Conservation (phyloP, 2,888 invertebrate species). For the Trichopoda pennipes region DNA sequence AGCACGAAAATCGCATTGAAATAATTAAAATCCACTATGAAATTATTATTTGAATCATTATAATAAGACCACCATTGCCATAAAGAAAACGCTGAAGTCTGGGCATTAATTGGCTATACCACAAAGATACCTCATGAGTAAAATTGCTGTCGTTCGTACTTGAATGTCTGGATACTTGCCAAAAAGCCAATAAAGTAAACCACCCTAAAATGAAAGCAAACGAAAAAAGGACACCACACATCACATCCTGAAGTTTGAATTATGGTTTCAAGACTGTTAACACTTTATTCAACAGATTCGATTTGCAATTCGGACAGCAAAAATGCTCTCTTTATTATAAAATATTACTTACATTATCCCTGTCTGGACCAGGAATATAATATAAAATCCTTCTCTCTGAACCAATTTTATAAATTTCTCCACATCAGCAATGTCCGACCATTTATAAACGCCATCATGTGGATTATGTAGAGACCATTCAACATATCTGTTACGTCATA, state of each 20-base stretch:
- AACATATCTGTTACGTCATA: constrained; percentile 81
- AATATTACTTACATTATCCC: constrained; percentile 85
- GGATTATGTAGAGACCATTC: constrained; percentile 95
- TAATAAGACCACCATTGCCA: constrained; percentile 90
- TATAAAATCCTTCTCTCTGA: constrained; percentile 88
- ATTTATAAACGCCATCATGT: constrained; percentile 85
- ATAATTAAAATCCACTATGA: no score
- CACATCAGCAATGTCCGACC: constrained; percentile 86
- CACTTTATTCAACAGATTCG: no score
- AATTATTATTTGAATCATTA: constrained; percentile 91
- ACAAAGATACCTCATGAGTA: constrained; percentile 81
- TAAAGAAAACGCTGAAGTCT: constrained; percentile 81
- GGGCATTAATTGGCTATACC: constrained; percentile 82
- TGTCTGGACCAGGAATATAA: constrained; percentile 94
- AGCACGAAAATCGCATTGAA: no score
- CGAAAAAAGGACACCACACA: no score
- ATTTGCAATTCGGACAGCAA: no score
- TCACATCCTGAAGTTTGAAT: no score
- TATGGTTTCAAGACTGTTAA: no score
- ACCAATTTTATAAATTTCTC: constrained; percentile 87
- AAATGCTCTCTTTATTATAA: no score
- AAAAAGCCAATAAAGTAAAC: constrained; percentile 89
- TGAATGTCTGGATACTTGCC: constrained; percentile 83
- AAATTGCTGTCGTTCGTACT: constrained; percentile 85
- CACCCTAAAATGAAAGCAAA: constrained; percentile 83